A percentile compares a stretch with the other conserved stretches of the same genome.
phyloP scores from a whole-genome alignment of 2,113 vertebrate genomes.

The Silurus glanis region DNA sequence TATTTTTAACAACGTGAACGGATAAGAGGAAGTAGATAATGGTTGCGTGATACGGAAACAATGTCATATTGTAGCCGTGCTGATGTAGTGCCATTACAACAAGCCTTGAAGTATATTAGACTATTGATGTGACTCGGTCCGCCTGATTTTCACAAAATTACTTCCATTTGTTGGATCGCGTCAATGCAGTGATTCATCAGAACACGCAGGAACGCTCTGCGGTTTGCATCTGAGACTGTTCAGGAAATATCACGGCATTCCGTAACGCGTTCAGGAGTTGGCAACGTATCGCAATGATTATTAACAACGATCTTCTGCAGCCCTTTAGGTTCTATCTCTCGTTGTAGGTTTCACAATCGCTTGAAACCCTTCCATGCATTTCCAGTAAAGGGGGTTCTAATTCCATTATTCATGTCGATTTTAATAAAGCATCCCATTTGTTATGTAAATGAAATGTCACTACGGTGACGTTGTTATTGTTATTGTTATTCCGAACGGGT shows the following conservation, averaged over 20 bases:
- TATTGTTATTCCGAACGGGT: not conserved
- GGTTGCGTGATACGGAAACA: not conserved
- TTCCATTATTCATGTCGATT: not conserved
- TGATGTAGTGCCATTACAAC: not conserved
- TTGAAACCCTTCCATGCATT: not conserved
- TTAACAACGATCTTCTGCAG: not conserved
- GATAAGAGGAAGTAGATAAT: constrained; percentile 1
- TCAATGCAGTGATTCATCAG: constrained; percentile 1
- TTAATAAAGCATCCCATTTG: not conserved
- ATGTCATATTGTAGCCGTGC: not conserved
- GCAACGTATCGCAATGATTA: not conserved
- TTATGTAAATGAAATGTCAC: not conserved
- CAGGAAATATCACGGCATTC: not conserved
- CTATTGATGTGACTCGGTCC: not conserved
- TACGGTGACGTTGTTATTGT: no score
- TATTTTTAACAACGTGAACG: not conserved
- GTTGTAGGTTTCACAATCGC: not conserved
- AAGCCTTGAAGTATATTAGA: not conserved
- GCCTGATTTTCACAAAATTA: constrained; percentile 14
- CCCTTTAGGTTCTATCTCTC: not conserved
- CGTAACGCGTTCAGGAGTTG: not conserved
- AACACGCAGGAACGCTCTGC: not conserved
- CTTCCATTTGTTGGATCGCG: constrained; percentile 22
- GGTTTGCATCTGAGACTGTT: not conserved
- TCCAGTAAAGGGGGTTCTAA: not conserved